These are phyloP conservation scores for Fulica atra DNA, from an alignment of 2,113 vertebrate species.

Conservation along the genomic window DNA sequence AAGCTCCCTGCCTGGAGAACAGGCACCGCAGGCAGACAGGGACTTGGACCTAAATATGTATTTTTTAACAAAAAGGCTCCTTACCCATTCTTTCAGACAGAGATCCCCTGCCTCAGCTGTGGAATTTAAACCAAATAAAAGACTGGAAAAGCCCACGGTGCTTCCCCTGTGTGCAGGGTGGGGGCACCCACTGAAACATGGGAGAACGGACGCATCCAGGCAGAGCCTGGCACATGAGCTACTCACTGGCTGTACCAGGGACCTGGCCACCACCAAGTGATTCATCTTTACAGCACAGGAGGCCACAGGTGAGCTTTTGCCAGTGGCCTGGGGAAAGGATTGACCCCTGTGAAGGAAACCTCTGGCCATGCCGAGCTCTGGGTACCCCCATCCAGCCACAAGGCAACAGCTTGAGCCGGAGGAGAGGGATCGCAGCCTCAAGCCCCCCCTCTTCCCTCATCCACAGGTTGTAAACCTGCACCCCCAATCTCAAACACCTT, in stretches of 20 bases:
- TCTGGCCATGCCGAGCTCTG: not conserved
- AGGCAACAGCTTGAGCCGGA: not conserved
- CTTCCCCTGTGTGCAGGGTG: not conserved
- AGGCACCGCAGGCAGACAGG: not conserved
- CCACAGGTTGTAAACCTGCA: not conserved
- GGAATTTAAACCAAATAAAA: not conserved
- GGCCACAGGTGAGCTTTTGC: not conserved
- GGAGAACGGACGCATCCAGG: not conserved
- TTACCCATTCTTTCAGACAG: not conserved
- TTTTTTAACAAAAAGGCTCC: not conserved
- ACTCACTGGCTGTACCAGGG: not conserved
- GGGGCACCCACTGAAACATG: not conserved
- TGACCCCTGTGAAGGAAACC: not conserved
- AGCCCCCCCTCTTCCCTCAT: not conserved
- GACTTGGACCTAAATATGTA: not conserved
- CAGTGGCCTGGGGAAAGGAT: not conserved
- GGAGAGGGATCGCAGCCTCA: not conserved
- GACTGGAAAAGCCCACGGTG: not conserved
- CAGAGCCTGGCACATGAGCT: not conserved
- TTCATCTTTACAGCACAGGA: not conserved
- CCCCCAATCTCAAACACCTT: accelerated
- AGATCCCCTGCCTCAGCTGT: not conserved
- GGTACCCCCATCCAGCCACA: not conserved
- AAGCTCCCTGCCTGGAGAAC: not conserved
- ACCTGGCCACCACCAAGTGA: not conserved